Evolutionary conservation across 2,797 vertebrate genomes (phyloP).

Genomic region (Crocidura indochinensis): DNA sequence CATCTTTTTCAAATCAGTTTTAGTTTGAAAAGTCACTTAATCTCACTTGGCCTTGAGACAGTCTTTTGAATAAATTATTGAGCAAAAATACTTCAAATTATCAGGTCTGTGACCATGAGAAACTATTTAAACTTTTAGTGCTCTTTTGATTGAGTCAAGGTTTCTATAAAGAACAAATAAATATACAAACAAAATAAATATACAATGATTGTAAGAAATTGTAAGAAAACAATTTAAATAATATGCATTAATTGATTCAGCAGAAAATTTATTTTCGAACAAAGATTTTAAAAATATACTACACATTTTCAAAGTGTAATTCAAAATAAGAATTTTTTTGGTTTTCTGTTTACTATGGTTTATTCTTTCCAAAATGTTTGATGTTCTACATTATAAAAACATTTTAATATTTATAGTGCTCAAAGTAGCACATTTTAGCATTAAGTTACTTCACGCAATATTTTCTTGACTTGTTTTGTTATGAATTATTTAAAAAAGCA

Average conservation of each 20-base stretch:
- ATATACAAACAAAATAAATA: too few relatives aligned
- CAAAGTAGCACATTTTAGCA: conserved; percentile 48
- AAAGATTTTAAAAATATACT: background rate
- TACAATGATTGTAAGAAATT: too few relatives aligned
- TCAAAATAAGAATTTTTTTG: conserved; percentile 19
- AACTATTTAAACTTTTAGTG: background rate
- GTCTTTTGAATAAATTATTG: conserved; percentile 29
- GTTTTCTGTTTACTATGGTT: background rate
- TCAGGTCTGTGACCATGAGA: background rate
- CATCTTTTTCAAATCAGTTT: background rate
- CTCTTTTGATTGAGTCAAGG: background rate
- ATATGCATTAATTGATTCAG: too few relatives aligned
- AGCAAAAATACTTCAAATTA: background rate
- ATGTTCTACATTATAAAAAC: conserved; percentile 71
- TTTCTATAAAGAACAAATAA: conserved; percentile 19
- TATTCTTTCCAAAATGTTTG: conserved; percentile 2
- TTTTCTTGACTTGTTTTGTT: conserved; percentile 73
- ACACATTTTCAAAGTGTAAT: background rate
- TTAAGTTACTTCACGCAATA: conserved; percentile 71
- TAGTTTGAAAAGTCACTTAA: background rate
- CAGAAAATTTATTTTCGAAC: too few relatives aligned
- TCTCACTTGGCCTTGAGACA: background rate
- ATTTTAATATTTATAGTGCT: conserved; percentile 63
- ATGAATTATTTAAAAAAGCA: conserved; percentile 61
- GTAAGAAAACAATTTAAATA: too few relatives aligned